phyloP scores from a whole-genome alignment of 2,113 vertebrate genomes.

The Piaya cayana region DNA sequence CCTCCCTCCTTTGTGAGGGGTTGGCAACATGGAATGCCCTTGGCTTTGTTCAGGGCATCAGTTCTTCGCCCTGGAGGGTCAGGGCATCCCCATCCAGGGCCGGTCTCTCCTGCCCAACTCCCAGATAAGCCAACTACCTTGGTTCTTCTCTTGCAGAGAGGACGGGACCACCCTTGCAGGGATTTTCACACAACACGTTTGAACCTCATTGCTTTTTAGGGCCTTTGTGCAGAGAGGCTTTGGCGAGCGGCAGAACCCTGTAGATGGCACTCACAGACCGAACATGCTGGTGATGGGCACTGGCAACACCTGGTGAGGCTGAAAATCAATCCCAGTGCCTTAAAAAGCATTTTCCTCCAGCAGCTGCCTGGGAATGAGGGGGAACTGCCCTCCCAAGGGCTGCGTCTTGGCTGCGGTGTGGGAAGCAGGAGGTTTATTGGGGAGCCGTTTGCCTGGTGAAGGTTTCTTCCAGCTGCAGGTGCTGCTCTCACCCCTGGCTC shows the following conservation, averaged over 20 bases:
- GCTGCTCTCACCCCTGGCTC: rapidly evolving
- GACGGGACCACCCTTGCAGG: too few relatives aligned
- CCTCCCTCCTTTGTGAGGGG: too few relatives aligned
- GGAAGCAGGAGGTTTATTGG: background rate
- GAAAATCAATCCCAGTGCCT: background rate
- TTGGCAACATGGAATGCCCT: too few relatives aligned
- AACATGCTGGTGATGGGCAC: background rate
- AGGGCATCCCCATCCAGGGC: too few relatives aligned
- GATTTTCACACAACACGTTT: too few relatives aligned
- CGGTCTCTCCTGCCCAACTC: too few relatives aligned
- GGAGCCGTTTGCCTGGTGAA: background rate
- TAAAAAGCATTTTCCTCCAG: background rate
- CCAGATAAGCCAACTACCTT: too few relatives aligned
- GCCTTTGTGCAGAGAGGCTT: background rate
- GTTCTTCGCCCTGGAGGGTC: too few relatives aligned
- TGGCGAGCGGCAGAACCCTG: constrained; percentile 6
- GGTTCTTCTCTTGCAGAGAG: too few relatives aligned
- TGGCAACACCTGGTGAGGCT: background rate
- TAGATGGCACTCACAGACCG: constrained; percentile 64
- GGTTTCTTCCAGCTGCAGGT: background rate
- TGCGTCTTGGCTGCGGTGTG: rapidly evolving
- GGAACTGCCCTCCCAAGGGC: background rate
- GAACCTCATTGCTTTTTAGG: rapidly evolving
- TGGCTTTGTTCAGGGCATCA: too few relatives aligned
- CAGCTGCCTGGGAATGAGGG: background rate